A percentile compares a stretch with the other conserved stretches of the same genome.
These are phyloP conservation scores for Paratilapia polleni DNA, from an alignment of 2,113 vertebrate species.

Conservation along the genomic window DNA sequence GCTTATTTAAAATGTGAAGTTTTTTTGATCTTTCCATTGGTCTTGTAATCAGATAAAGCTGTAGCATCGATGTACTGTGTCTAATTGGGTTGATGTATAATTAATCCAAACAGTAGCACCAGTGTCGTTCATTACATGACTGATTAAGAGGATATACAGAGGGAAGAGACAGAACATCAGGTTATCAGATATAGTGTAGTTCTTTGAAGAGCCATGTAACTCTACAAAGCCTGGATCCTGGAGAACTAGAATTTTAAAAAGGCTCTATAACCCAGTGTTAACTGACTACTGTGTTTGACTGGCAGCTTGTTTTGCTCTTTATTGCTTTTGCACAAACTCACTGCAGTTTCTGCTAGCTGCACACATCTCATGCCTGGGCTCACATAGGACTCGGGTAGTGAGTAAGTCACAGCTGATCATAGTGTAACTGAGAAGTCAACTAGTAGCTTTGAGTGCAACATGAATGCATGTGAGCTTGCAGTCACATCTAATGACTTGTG, in stretches of 20 bases:
- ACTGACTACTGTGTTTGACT: slow-evolving; percentile 18
- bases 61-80: slow-evolving; percentile 45
- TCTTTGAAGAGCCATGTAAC: slow-evolving; percentile 26
- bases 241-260: slow-evolving; percentile 12
- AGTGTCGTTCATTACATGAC: slow-evolving; percentile 59
- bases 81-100: slow-evolving; percentile 71
- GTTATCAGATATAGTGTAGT: slow-evolving; percentile 27
- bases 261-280: slow-evolving; percentile 9
- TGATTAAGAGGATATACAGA: slow-evolving; percentile 50
- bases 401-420: slow-evolving; percentile 8
- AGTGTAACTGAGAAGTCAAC: background rate
- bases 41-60: slow-evolving; percentile 62
- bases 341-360: slow-evolving; percentile 37
- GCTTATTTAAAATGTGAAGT: slow-evolving; percentile 33
- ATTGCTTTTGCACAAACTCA: slow-evolving; percentile 8
- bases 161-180: slow-evolving; percentile 30
- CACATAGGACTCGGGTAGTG: slow-evolving; percentile 1
- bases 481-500: slow-evolving; percentile 42
- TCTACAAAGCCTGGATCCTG: slow-evolving; percentile 7
- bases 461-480: slow-evolving; percentile 52
- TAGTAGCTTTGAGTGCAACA: slow-evolving; percentile 9
- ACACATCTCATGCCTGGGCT: slow-evolving; percentile 42
- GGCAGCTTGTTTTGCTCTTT: slow-evolving; percentile 46
- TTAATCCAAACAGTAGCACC: slow-evolving; percentile 56
- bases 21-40: slow-evolving; percentile 49